phyloP scores from a whole-genome alignment of 2,888 invertebrate species.

The Ceramica pisi region DNA sequence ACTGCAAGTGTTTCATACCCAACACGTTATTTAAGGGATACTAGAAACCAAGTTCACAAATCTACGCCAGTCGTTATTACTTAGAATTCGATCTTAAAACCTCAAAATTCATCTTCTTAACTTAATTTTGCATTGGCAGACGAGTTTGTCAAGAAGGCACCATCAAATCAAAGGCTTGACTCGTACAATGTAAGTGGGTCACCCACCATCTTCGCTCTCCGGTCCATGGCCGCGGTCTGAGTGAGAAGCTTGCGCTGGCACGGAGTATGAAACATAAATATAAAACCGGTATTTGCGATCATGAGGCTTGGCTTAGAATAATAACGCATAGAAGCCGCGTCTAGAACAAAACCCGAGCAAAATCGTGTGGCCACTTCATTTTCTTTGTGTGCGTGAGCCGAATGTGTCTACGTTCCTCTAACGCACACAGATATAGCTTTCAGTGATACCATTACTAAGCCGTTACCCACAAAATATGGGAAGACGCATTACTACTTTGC shows the following conservation, averaged over 20 bases:
- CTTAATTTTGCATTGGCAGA: constrained; percentile 43
- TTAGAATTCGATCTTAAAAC: constrained; percentile 16
- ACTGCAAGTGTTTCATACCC: not conserved
- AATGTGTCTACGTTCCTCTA: too few species aligned
- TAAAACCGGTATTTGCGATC: not conserved
- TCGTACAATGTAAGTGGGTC: constrained; percentile 59
- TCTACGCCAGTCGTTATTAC: not conserved
- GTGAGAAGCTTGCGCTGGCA: not conserved
- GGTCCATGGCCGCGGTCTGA: not conserved
- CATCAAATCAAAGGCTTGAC: constrained; percentile 52
- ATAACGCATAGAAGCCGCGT: too few species aligned
- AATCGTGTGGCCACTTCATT: too few species aligned
- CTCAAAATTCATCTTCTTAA: constrained; percentile 15
- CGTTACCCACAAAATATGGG: too few species aligned
- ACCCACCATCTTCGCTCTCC: constrained; percentile 39
- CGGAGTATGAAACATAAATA: not conserved
- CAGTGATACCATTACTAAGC: too few species aligned
- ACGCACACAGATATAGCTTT: too few species aligned
- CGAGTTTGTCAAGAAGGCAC: constrained; percentile 52
- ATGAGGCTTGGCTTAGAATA: too few species aligned
- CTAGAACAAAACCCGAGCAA: too few species aligned
- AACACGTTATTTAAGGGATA: not conserved
- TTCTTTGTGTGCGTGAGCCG: too few species aligned
- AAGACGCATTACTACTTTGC: too few species aligned
- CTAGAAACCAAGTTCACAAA: not conserved